Percentiles rank a stretch among this genome's conserved stretches.
Evolutionary conservation across 2,113 vertebrate species (phyloP).

Genomic region (Hydropotes inermis): DNA sequence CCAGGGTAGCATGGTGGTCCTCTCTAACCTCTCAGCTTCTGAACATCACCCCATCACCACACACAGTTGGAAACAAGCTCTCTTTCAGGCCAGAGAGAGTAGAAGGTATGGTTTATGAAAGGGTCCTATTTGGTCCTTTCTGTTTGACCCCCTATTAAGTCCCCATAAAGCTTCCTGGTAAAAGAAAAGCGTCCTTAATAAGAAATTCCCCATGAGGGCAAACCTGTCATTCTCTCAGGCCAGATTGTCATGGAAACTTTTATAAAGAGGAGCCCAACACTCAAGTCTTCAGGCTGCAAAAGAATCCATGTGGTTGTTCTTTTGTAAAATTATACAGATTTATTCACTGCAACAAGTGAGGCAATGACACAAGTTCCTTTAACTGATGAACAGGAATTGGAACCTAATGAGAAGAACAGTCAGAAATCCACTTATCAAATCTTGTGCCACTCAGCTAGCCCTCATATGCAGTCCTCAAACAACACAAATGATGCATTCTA

Average conservation of each 20-base stretch:
- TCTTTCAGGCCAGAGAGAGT: conserved; percentile 30
- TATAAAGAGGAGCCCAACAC: conserved; percentile 40
- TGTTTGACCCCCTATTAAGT: conserved; percentile 54
- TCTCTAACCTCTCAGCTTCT: conserved; percentile 19
- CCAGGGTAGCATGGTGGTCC: conserved; percentile 14
- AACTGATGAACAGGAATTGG: conserved; percentile 44
- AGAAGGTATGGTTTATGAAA: conserved; percentile 51
- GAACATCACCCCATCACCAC: neutral
- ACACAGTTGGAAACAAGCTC: conserved; percentile 52
- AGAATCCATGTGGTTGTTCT: neutral
- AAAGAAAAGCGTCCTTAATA: conserved; percentile 65
- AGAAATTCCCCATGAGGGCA: conserved; percentile 62
- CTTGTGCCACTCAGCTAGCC: conserved; percentile 58
- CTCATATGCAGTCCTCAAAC: neutral
- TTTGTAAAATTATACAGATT: conserved; percentile 56
- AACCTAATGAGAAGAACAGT: conserved; percentile 62
- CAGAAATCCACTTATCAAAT: conserved; percentile 59
- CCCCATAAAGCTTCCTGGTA: conserved; percentile 56
- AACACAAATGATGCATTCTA: conserved; percentile 40
- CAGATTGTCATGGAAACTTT: conserved; percentile 70
- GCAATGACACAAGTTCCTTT: conserved; percentile 54
- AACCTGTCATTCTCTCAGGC: conserved; percentile 59
- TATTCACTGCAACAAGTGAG: conserved; percentile 36
- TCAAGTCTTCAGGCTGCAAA: conserved; percentile 33
- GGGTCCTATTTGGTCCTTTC: conserved; percentile 50